Conservation (phyloP, 2,888 invertebrate genomes). For the Mermis nigrescens region DNA sequence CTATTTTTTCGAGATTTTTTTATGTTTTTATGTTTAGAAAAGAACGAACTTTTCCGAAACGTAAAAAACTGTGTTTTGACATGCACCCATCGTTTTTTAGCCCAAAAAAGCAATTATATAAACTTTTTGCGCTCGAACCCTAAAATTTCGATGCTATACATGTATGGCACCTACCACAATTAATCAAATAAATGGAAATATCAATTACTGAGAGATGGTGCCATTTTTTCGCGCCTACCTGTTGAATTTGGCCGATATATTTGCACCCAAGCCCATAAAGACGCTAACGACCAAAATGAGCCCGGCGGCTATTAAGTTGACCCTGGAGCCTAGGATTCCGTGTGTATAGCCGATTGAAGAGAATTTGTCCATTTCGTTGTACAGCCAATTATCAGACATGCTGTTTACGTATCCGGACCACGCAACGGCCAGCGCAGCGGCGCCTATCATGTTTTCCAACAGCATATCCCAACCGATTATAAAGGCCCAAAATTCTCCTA, state of each 20-base stretch:
- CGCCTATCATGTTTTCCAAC: slow-evolving; percentile 57
- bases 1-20: no score
- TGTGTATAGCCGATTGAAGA: slow-evolving; percentile 10
- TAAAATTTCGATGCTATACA: no score
- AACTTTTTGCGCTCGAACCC: no score
- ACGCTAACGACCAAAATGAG: slow-evolving; percentile 38
- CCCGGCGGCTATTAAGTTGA: slow-evolving; percentile 6
- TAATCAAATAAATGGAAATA: no score
- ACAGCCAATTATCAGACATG: slow-evolving; percentile 30
- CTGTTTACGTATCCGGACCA: slow-evolving; percentile 37
- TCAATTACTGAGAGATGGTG: no score
- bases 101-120: no score
- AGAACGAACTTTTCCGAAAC: no score
- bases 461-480: slow-evolving; percentile 38
- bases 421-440: slow-evolving; percentile 36
- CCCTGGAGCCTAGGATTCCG: neutral
- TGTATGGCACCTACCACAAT: no score
- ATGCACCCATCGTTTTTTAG: no score
- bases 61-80: no score
- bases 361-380: slow-evolving; percentile 32
- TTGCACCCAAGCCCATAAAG: slow-evolving; percentile 32
- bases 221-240: no score
- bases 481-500: slow-evolving; percentile 84
- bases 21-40: no score
- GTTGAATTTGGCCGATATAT: slow-evolving; percentile 34